Evolutionary conservation across 2,113 vertebrate species (phyloP).

Genomic region (Hippopotamus amphibius): DNA sequence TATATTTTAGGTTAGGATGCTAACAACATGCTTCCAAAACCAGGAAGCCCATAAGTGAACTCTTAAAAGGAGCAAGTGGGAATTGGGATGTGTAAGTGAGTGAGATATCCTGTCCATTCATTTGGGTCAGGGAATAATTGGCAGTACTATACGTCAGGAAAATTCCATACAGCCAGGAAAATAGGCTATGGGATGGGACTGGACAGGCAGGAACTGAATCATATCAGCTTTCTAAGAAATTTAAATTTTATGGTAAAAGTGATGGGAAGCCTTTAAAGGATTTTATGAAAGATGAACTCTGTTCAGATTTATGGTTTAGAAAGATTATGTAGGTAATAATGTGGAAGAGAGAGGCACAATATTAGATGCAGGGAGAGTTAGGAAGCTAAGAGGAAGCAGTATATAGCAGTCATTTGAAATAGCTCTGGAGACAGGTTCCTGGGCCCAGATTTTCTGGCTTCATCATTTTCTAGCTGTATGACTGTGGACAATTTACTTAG

Average conservation of each 20-base stretch:
- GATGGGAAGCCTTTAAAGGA: background rate
- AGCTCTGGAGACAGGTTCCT: background rate
- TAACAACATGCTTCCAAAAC: constrained; percentile 21
- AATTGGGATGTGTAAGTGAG: background rate
- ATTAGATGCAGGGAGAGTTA: background rate
- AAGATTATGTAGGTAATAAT: background rate
- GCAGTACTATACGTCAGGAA: background rate
- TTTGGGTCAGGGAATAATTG: background rate
- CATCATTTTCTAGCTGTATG: background rate
- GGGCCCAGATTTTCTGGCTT: background rate
- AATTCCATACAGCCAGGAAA: background rate
- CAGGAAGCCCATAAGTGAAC: background rate
- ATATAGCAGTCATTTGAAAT: background rate
- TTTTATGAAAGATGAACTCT: background rate
- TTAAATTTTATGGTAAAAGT: background rate
- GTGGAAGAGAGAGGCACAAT: background rate
- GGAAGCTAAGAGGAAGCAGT: background rate
- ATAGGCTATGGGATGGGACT: background rate
- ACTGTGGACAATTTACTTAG: background rate
- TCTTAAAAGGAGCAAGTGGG: background rate
- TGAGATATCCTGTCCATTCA: background rate
- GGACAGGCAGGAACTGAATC: background rate
- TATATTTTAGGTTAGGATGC: constrained; percentile 23
- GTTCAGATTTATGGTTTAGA: background rate
- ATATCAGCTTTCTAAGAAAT: background rate